These are phyloP conservation scores for Prinia subflava DNA, from an alignment of 2,113 vertebrate species.

Conservation along the genomic window DNA sequence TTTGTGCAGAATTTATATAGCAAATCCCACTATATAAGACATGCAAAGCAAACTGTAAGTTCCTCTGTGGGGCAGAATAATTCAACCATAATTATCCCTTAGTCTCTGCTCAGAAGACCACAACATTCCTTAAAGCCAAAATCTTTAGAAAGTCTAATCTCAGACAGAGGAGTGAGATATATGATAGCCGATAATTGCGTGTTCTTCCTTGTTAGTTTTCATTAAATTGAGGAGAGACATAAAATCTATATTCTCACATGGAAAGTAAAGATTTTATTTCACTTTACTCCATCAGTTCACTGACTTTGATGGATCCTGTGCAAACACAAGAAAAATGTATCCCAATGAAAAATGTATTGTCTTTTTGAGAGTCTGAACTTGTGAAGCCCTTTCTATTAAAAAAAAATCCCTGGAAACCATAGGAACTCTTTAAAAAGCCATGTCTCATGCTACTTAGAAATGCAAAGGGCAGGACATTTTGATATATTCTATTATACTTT, in stretches of 20 bases:
- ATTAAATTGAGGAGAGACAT: background rate
- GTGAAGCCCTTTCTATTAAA: background rate
- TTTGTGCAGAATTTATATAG: constrained; percentile 22
- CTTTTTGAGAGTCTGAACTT: background rate
- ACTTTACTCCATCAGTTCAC: background rate
- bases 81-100: constrained; percentile 9
- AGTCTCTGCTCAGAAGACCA: constrained; percentile 30
- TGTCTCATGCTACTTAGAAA: background rate
- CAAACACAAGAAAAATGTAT: background rate
- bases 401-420: background rate
- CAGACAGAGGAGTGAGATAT: background rate
- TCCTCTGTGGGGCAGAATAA: background rate
- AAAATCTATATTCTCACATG: background rate
- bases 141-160: background rate
- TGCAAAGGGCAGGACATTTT: background rate
- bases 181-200: background rate
- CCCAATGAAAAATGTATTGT: background rate
- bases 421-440: background rate
- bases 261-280: background rate
- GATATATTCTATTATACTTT: background rate
- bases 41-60: constrained; percentile 7
- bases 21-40: background rate
- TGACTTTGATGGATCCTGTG: background rate
- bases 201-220: background rate
- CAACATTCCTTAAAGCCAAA: constrained; percentile 29